Evolutionary conservation across 2,797 vertebrate genomes (phyloP), one percentile per base, ranked within the genome.

Genomic region (Oreochromis grahami): DNA sequence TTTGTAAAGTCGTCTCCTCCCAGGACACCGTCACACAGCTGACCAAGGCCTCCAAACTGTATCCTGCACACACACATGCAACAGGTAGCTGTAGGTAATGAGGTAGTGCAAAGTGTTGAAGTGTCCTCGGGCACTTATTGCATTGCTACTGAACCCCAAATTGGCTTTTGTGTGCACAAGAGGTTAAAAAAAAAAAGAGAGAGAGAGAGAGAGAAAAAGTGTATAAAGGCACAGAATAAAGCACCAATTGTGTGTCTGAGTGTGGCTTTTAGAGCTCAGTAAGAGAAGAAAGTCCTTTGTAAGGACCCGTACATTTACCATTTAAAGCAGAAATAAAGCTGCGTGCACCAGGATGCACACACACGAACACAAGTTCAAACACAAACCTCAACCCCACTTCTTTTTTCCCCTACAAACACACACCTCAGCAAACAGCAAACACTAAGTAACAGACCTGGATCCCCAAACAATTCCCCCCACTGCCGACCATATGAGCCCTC

Each of bases 1-100:
- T 97, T 86, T 38, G 93, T 84, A 81, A 99, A 99, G 94, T 99
- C 98, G 3, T 99, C 97, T 80, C 97, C 95, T 2, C 98, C 98
- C 78, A 98, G 91, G 77, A 98, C 97, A 0, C 98, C 98, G 0
- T 99, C 98, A 0, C 97, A 95, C 88, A 99, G 93, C 90, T 99
- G 98, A 60, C 98, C 98, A 84, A 99, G 91, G 5, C 98, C 98
- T 10, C 98, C 98, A 0, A 98, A 98, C 87, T 97, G 96, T 90
- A 98, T 86, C 92, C 98, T 99, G 93, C 2, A 77, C 65, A 84
- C 85, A 85, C 58, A 86, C 24, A 24, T 32, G 43, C 68, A 81
- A 87, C 50, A 86, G 34, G 43, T 21, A 63, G 17, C 70, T 50
- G 17, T 50, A 12, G 7, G 15, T 74, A 32, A 74, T 29, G 10